Evolutionary conservation across 2,888 invertebrate species (phyloP).

Genomic region (Ypsolopha scabrella): DNA sequence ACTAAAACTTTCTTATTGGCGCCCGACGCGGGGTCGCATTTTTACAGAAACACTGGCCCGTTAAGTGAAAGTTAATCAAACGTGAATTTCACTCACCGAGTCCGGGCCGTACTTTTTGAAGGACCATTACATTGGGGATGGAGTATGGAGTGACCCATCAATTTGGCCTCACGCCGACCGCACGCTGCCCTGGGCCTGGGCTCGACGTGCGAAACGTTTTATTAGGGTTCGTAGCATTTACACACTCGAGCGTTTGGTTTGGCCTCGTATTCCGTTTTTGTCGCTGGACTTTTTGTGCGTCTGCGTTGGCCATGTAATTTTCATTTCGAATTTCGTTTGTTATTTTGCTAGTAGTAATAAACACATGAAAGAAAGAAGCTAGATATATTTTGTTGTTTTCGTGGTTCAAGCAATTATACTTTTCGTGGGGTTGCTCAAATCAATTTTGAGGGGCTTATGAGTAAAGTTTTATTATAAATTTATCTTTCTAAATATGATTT

Average conservation of each 20-base stretch:
- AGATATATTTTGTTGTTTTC: too few relatives aligned
- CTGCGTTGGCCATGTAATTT: too few relatives aligned
- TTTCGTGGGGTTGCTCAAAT: too few relatives aligned
- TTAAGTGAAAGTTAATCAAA: constrained; percentile 60
- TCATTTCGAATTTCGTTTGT: too few relatives aligned
- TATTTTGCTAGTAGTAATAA: too few relatives aligned
- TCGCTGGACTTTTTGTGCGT: too few relatives aligned
- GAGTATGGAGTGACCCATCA: constrained; percentile 67
- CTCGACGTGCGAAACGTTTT: constrained; percentile 62
- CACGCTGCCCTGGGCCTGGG: constrained; percentile 47
- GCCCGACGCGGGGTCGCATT: constrained; percentile 2
- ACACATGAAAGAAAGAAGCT: too few relatives aligned
- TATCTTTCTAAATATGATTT: too few relatives aligned
- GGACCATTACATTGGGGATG: constrained; percentile 64
- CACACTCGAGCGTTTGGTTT: neutral
- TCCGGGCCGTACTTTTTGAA: constrained; percentile 56
- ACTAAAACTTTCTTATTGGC: neutral
- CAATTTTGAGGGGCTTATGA: too few relatives aligned
- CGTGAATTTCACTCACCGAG: constrained; percentile 63
- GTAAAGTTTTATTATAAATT: too few relatives aligned
- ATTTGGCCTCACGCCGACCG: constrained; percentile 62
- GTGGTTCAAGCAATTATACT: too few relatives aligned
- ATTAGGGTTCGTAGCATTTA: constrained; percentile 47
- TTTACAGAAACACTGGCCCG: constrained; percentile 12
- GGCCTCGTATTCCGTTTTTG: neutral